These are phyloP conservation scores for Ara ararauna DNA, from an alignment of 2,797 vertebrate genomes.

Conservation along the genomic window DNA sequence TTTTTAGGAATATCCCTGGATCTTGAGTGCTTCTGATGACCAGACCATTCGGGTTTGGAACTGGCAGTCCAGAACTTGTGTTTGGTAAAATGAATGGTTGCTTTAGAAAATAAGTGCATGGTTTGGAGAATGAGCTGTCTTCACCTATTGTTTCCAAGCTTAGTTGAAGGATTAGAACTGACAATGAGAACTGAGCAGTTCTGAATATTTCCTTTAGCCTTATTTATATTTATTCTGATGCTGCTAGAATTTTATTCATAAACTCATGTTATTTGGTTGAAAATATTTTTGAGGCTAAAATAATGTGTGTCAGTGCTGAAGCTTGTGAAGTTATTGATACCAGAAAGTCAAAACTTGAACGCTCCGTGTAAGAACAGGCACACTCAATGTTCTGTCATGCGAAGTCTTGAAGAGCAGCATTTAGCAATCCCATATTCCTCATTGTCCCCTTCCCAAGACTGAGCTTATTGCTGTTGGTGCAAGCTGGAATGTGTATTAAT, in stretches of 20 bases:
- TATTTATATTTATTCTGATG: neutral
- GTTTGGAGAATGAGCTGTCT: neutral
- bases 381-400: rapidly evolving
- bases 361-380: too few species aligned
- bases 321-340: neutral
- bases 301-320: rapidly evolving
- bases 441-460: rapidly evolving
- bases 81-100: conserved; percentile 82
- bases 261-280: neutral
- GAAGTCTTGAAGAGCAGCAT: neutral
- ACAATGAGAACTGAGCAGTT: neutral
- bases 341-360: neutral
- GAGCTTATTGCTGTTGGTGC: neutral
- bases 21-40: conserved; percentile 96
- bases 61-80: conserved; percentile 97
- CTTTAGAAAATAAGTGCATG: neutral
- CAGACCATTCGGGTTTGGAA: conserved; percentile 99
- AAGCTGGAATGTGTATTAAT: neutral
- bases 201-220: rapidly evolving
- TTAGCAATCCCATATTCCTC: neutral
- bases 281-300: neutral
- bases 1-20: conserved; percentile 95
- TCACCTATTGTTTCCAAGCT: neutral
- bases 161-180: neutral
- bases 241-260: rapidly evolving